Conservation (phyloP, 2,113 vertebrate genomes). For the Carettochelys insculpta region DNA sequence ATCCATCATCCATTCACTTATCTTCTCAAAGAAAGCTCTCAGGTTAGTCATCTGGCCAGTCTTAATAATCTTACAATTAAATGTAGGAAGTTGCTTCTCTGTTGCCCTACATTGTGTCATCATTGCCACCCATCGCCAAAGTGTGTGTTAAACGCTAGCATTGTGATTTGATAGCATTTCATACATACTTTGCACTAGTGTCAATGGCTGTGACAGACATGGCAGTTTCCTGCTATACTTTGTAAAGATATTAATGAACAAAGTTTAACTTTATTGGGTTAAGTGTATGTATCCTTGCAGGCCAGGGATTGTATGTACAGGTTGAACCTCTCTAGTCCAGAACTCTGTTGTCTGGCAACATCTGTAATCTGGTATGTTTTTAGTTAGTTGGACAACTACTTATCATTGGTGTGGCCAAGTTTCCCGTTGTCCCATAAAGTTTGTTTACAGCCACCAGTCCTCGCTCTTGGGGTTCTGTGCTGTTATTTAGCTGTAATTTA, state of each 20-base stretch:
- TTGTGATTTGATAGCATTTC: not conserved
- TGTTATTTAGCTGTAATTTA: too few relatives aligned
- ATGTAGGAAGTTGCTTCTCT: not conserved
- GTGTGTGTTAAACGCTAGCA: not conserved
- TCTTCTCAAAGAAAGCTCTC: not conserved
- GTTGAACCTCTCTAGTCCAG: too few relatives aligned
- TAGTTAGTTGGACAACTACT: too few relatives aligned
- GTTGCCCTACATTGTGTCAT: rapidly evolving
- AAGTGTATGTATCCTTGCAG: not conserved
- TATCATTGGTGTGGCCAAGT: too few relatives aligned
- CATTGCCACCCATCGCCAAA: not conserved
- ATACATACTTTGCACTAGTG: not conserved
- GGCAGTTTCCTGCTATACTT: not conserved
- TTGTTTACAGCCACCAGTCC: too few relatives aligned
- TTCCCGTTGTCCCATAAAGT: too few relatives aligned
- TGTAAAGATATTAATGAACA: not conserved
- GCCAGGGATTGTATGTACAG: not conserved
- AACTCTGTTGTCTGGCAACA: too few relatives aligned
- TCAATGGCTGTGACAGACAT: not conserved
- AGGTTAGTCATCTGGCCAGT: not conserved
- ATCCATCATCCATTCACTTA: too few relatives aligned
- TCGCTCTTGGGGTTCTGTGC: too few relatives aligned
- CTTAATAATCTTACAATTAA: not conserved
- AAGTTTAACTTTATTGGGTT: not conserved
- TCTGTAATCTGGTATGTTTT: too few relatives aligned